These are phyloP conservation scores for Silurus lanzhouensis DNA, from an alignment of 2,797 vertebrate species.

Conservation along the genomic window DNA sequence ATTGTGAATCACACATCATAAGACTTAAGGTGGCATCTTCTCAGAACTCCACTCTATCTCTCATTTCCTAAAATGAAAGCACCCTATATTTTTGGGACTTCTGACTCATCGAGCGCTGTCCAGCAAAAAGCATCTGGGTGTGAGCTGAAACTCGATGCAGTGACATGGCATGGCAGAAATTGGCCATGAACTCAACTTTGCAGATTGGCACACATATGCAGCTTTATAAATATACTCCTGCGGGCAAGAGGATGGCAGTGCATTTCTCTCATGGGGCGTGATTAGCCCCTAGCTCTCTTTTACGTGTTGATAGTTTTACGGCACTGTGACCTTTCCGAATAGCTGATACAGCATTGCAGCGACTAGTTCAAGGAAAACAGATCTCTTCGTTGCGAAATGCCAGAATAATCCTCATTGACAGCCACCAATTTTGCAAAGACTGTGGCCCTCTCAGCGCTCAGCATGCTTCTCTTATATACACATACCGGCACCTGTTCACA, in stretches of 20 bases:
- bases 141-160: constrained; percentile 20
- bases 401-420: constrained; percentile 72
- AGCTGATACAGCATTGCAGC: constrained; percentile 67
- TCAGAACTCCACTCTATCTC: constrained; percentile 28
- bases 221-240: constrained; percentile 40
- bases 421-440: constrained; percentile 72
- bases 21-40: constrained; percentile 5
- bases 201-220: background rate
- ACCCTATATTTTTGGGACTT: constrained; percentile 20
- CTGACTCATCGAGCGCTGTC: constrained; percentile 21
- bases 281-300: constrained; percentile 34
- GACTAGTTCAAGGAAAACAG: constrained; percentile 66
- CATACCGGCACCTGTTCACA: constrained; percentile 9
- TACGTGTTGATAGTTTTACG: constrained; percentile 65
- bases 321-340: constrained; percentile 74
- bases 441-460: constrained; percentile 71
- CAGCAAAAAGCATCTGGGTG: constrained; percentile 14
- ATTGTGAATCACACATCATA: background rate
- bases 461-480: constrained; percentile 1
- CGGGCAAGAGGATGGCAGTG: constrained; percentile 8
- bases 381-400: constrained; percentile 71
- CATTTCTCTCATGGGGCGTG: constrained; percentile 11
- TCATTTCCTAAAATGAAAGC: constrained; percentile 33
- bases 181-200: constrained; percentile 38
- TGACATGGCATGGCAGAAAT: constrained; percentile 36